Percentiles rank a stretch among this genome's conserved stretches.
Evolutionary conservation across 2,797 vertebrate genomes (phyloP).

Genomic region (Pantherophis vulpinus): DNA sequence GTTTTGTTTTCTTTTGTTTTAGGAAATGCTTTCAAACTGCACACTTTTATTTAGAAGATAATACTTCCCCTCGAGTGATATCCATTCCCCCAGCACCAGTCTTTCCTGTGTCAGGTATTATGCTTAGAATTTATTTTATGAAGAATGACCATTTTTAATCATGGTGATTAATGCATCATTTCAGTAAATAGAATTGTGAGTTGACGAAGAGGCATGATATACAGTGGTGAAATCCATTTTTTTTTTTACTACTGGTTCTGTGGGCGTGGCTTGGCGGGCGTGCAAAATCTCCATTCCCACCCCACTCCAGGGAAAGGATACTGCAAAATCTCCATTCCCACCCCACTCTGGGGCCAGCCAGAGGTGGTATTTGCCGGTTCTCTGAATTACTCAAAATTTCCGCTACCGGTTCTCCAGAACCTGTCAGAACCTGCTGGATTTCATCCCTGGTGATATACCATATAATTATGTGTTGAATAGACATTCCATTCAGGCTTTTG

Average conservation of each 20-base stretch:
- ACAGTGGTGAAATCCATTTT: no score
- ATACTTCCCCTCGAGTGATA: conserved; percentile 86
- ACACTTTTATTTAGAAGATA: conserved; percentile 95
- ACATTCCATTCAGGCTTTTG: background rate
- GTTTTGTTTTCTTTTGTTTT: conserved; percentile 45
- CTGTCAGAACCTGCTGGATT: no score
- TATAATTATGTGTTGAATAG: conserved; percentile 13
- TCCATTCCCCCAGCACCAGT: conserved; percentile 74
- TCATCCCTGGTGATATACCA: background rate
- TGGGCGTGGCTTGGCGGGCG: no score
- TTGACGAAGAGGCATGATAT: background rate
- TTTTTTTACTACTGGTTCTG: no score
- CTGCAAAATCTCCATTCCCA: no score
- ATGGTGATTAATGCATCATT: background rate
- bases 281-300: no score
- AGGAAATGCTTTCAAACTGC: conserved; percentile 98
- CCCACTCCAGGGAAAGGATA: no score
- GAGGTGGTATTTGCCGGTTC: no score
- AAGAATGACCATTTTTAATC: background rate
- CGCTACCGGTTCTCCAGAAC: no score
- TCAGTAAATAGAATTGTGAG: background rate
- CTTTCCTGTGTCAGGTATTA: conserved; percentile 83
- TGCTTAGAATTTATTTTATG: conserved; percentile 34
- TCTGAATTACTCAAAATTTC: no score
- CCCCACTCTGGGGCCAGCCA: no score